Evolutionary conservation across 1,140 invertebrate genomes (phyloP).

Genomic region (Stenopsyche tienmushanensis): DNA sequence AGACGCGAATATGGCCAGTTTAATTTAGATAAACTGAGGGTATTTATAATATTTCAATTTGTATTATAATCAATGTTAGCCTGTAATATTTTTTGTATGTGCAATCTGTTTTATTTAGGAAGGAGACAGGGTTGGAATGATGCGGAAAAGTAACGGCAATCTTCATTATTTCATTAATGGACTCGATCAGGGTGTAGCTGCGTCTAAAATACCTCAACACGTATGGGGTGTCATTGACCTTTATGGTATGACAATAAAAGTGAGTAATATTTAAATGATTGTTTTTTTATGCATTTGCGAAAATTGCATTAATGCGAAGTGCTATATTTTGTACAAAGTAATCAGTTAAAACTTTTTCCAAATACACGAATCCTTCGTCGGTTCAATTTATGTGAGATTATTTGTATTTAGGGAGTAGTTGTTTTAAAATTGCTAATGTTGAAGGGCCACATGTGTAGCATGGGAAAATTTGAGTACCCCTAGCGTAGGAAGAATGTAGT

Average conservation of each 20-base stretch:
- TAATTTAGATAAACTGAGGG: slow-evolving; percentile 89
- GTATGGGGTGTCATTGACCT: slow-evolving; percentile 94
- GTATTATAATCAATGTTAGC: slow-evolving; percentile 16
- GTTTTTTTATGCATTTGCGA: no score
- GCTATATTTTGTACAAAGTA: no score
- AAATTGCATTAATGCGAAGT: no score
- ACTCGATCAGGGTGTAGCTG: slow-evolving; percentile 87
- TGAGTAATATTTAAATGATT: slow-evolving; percentile 42
- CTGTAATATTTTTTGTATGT: slow-evolving; percentile 6
- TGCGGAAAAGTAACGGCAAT: slow-evolving; percentile 77
- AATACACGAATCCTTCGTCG: no score
- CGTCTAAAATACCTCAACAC: slow-evolving; percentile 69
- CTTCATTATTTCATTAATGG: slow-evolving; percentile 94
- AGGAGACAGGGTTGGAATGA: slow-evolving; percentile 86
- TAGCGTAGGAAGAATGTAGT: no score
- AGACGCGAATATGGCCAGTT: slow-evolving; percentile 91
- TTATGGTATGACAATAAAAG: slow-evolving; percentile 95
- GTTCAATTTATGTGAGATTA: no score
- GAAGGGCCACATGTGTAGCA: no score
- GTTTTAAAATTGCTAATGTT: no score
- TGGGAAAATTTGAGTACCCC: no score
- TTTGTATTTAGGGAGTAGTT: no score
- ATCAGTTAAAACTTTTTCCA: no score
- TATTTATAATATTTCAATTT: slow-evolving; percentile 46
- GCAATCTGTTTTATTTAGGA: slow-evolving; percentile 56